phyloP scores from a whole-genome alignment of 2,797 vertebrate species.

The Macropus fuliginosus region DNA sequence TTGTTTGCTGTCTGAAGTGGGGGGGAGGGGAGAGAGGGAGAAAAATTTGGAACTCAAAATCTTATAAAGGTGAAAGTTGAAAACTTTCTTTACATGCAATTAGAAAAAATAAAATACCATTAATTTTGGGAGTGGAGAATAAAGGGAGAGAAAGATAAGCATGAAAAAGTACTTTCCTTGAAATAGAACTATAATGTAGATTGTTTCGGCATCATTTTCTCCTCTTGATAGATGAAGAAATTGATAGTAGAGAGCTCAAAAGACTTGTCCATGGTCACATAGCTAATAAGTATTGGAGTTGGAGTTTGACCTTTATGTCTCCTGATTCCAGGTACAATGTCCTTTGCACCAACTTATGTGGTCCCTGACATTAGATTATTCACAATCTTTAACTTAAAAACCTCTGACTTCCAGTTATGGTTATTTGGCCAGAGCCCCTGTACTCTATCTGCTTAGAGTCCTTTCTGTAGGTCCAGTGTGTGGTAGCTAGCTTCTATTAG shows the following conservation, averaged over 20 bases:
- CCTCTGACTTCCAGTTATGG: background rate
- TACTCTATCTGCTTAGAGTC: background rate
- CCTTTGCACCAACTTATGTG: background rate
- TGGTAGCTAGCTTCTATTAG: background rate
- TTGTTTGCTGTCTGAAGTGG: background rate
- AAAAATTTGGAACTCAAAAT: background rate
- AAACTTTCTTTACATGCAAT: background rate
- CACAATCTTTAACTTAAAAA: background rate
- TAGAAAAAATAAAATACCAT: background rate
- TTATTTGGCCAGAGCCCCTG: background rate
- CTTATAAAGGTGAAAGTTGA: background rate
- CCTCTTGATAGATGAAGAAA: background rate
- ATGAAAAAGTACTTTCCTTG: background rate
- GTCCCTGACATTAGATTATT: background rate
- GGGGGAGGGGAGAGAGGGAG: background rate
- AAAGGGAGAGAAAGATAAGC: background rate
- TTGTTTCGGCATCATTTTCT: background rate
- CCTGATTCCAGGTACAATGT: background rate
- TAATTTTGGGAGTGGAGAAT: background rate
- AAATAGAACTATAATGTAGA: background rate
- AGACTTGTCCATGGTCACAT: background rate
- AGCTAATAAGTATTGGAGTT: background rate
- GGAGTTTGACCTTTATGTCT: background rate
- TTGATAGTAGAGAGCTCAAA: background rate
- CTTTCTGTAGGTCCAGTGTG: background rate